phyloP scores from a whole-genome alignment of 2,113 vertebrate genomes.

The Trichomycterus rosablanca region DNA sequence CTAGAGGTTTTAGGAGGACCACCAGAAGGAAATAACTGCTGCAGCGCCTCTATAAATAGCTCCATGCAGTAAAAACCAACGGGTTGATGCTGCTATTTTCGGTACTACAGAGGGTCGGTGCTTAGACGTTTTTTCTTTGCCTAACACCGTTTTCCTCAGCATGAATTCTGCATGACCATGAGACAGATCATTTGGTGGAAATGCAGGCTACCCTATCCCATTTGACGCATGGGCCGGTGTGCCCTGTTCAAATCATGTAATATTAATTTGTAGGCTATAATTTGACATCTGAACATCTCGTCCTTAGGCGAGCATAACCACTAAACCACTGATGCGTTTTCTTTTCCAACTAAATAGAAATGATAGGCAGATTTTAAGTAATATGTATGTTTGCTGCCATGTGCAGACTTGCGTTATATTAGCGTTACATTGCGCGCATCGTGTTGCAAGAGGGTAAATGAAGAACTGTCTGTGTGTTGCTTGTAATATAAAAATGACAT shows the following conservation, averaged over 20 bases:
- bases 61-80: conserved; percentile 66
- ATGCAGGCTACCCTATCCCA: too few species aligned
- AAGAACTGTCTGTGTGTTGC: too few species aligned
- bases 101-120: conserved; percentile 46
- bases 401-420: too few species aligned
- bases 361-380: too few species aligned
- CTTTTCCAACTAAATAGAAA: too few species aligned
- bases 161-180: background rate
- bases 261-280: background rate
- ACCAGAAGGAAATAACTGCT: conserved; percentile 61
- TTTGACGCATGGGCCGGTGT: too few species aligned
- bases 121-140: conserved; percentile 45
- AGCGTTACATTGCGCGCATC: too few species aligned
- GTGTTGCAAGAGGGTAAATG: too few species aligned
- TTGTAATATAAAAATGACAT: too few species aligned
- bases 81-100: conserved; percentile 69
- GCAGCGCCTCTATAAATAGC: conserved; percentile 71
- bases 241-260: background rate
- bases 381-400: too few species aligned
- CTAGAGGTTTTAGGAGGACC: conserved; percentile 56
- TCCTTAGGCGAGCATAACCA: background rate
- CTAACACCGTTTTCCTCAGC: conserved; percentile 23
- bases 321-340: background rate
- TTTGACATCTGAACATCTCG: background rate
- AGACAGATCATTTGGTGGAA: too few species aligned